These are phyloP conservation scores for Drosophila hamatofila DNA, from an alignment of 2,888 invertebrate species.

Conservation along the genomic window DNA sequence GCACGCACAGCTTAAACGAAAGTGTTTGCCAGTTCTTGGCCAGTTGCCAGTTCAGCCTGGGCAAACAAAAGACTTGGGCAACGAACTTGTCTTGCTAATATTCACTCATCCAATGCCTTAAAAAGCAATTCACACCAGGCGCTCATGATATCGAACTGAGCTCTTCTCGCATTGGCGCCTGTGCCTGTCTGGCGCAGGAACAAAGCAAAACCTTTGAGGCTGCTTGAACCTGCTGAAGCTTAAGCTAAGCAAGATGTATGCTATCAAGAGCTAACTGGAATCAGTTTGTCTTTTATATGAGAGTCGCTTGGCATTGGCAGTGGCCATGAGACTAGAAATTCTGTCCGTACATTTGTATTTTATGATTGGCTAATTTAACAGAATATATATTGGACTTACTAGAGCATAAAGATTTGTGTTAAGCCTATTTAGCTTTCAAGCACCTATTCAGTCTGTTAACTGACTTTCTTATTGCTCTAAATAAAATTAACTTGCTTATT, in stretches of 20 bases:
- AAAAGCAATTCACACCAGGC: conserved; percentile 75
- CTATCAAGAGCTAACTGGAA: background rate
- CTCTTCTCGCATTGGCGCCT: conserved; percentile 40
- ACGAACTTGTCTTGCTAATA: conserved; percentile 66
- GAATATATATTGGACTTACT: too few species aligned
- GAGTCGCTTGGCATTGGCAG: background rate
- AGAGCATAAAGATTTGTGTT: too few species aligned
- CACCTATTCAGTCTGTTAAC: too few species aligned
- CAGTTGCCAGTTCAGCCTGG: conserved; percentile 19
- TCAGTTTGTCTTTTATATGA: background rate
- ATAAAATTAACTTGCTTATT: too few species aligned
- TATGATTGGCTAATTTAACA: too few species aligned
- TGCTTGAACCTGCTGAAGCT: background rate
- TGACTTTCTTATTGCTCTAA: too few species aligned
- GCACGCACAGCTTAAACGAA: conserved; percentile 58
- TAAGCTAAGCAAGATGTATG: background rate
- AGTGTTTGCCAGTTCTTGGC: conserved; percentile 69
- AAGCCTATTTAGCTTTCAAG: too few species aligned
- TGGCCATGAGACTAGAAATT: too few species aligned
- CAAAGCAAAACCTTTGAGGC: conserved; percentile 17
- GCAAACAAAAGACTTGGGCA: conserved; percentile 74
- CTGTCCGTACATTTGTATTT: too few species aligned
- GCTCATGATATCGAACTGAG: conserved; percentile 54
- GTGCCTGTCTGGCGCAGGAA: conserved; percentile 36
- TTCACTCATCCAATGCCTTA: conserved; percentile 69